A percentile compares a stretch with the other conserved stretches of the same genome.
Evolutionary conservation across 2,888 invertebrate genomes (phyloP).

Genomic region (Chouioia cunea): DNA sequence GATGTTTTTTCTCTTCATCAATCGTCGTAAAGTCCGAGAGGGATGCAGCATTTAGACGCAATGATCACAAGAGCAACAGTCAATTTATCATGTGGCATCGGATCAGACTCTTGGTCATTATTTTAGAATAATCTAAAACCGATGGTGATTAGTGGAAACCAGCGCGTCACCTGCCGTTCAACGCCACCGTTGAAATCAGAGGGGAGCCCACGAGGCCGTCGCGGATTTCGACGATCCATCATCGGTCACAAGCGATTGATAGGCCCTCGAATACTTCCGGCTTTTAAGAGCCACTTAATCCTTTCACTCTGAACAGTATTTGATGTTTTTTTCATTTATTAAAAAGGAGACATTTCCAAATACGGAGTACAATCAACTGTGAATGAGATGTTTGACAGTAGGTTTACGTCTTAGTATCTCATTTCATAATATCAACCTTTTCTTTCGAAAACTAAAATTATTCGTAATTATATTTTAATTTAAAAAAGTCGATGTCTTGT

Average conservation of each 20-base stretch:
- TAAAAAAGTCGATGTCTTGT: no score
- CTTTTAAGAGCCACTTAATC: slow-evolving; percentile 40
- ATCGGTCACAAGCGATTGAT: slow-evolving; percentile 49
- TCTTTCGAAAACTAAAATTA: no score
- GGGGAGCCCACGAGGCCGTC: slow-evolving; percentile 10
- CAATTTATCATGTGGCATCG: slow-evolving; percentile 11
- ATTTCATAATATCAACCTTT: no score
- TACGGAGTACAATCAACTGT: no score
- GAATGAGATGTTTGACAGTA: no score
- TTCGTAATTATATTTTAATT: no score
- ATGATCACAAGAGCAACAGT: no score
- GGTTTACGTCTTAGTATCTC: no score
- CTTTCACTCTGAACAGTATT: background rate
- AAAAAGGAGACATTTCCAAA: no score
- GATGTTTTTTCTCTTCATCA: slow-evolving; percentile 59
- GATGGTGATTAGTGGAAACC: slow-evolving; percentile 67
- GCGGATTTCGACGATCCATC: slow-evolving; percentile 60
- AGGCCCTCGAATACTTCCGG: slow-evolving; percentile 33
- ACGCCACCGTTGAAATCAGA: slow-evolving; percentile 50
- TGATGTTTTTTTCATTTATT: background rate
- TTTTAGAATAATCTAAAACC: slow-evolving; percentile 69
- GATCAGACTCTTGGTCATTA: slow-evolving; percentile 57
- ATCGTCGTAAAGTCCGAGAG: slow-evolving; percentile 39
- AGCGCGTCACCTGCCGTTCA: slow-evolving; percentile 62
- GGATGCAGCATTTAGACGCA: no score